Evolutionary conservation across 1,140 invertebrate species (phyloP), one percentile per base, ranked within the genome.

Genomic region (Drosophila bocqueti): DNA sequence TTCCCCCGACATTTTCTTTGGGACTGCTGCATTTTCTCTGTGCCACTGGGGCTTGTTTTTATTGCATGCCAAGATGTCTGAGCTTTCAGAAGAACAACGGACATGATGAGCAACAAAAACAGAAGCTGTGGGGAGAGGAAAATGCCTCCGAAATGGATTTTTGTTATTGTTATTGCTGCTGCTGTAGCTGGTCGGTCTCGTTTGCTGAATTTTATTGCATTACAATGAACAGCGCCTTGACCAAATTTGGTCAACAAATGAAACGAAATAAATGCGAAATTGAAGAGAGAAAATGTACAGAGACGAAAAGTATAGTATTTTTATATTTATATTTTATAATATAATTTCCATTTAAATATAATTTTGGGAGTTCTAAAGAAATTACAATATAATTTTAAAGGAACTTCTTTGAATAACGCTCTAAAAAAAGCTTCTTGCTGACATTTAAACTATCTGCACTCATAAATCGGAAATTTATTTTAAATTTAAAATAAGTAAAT

Each of bases 31-130:
- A 76, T 55, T 71, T 76, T 81, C 63, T 54, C 46, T 60, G 65
- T 45, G 52, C 45, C 43, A 34, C 54, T 76, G 76, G 65, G 79
- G 58, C 58, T 82, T 87, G 83, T 57, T 83, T 83, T 87, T 80
- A 83, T 83, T 83, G 75, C 75, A 71, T 87, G 77, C 81, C 76
- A 89, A 84, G 75, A 76, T 87, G 84, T 78, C 77, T 77, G 80
- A 78, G 84, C 73, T 72, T 71, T 81, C 77, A 78, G 65, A 81
- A 75, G 63, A 72, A 68, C 72, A 81, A 58, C 84, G 80, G 52
- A 57, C 73, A 68, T 54, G 73, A 86, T 55, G 65, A 59, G 63
- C 59, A 72, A 68, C 79, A 85, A 77, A 76, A 64, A 61, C 52
- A 63, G 54, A 49, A 62, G 50, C n/a, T 13, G 38, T 2, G 60